Evolutionary conservation across 2,113 vertebrate species (phyloP).

Genomic region (Varanus komodoensis): DNA sequence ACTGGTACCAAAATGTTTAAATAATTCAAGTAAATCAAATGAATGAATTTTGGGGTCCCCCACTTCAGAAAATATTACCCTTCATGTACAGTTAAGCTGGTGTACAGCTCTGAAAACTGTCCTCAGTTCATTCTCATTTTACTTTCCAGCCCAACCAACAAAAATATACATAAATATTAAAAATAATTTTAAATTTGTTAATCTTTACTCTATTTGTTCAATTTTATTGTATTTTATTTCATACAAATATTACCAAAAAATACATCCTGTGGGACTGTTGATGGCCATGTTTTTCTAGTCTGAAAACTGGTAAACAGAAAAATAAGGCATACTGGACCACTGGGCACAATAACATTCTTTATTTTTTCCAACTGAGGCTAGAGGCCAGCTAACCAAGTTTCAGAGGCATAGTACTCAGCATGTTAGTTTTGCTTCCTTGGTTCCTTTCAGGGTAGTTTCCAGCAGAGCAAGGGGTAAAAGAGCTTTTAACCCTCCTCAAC

Average conservation of each 20-base stretch:
- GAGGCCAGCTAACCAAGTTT: no score
- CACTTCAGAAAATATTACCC: rapidly evolving
- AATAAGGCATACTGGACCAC: background rate
- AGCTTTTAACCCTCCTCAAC: background rate
- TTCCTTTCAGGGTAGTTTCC: background rate
- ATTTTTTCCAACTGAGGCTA: no score
- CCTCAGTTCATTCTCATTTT: background rate
- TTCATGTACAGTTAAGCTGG: constrained; percentile 4
- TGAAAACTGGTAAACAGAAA: no score
- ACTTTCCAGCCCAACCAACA: background rate
- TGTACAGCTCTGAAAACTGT: constrained; percentile 23
- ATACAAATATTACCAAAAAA: no score
- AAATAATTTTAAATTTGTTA: background rate
- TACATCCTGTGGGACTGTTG: background rate
- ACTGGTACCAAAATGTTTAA: background rate
- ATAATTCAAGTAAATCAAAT: background rate
- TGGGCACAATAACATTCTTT: no score
- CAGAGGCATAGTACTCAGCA: no score
- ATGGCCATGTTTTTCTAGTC: background rate
- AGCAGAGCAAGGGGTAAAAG: background rate
- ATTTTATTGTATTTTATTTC: no score
- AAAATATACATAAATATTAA: background rate
- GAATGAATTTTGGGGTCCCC: constrained; percentile 8
- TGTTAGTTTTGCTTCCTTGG: background rate
- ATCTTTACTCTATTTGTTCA: no score